Evolutionary conservation across 2,888 invertebrate genomes (phyloP), one percentile per base, ranked within the genome.

Genomic region (Mythimna pallens): DNA sequence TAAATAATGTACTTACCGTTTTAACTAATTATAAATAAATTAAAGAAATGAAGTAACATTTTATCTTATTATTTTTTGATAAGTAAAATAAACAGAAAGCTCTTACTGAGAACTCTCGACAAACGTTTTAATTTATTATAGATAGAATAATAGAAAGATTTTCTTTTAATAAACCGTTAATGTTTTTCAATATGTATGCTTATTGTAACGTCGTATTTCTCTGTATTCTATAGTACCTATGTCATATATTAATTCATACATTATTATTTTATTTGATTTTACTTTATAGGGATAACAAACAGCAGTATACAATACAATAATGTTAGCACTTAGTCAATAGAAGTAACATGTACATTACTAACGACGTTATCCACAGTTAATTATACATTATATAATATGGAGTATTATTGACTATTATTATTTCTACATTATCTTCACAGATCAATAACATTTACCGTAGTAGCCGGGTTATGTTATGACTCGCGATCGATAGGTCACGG

Each of bases 401-500:
- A 25, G 7, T 58, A 2, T 12, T 55, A 34, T 34, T 58, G 2
- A 58, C 34, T 58, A 12, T 36, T 10, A 10, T 43, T 43, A 9
- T 62, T 25, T 36, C 63, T 57, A 36, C 36, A 22, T 40, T 50
- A 5, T 14, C 17, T 5, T 63, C 22, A 14, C 25, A n/a, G n/a
- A 61, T 74, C 54, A 75, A 50, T 69, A 57, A 62, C 43, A 52
- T 63, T 52, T 10, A 34, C 40, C 25, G 25, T 22, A 57, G 55
- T 69, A 55, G 34, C n/a, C 10, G 14, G 22, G 30, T 9, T 7
- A 2, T 55, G 47, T 55, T 22, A 20, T 62, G 50, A 30, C 40
- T 76, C 25, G 10, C 17, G 36, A 71, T 70, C 64, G 17, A 76
- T 76, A 76, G 59, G 50, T n/a, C 71, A 61, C 12, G 40, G 64